These are phyloP conservation scores for Reticulitermes lucifugus DNA, from an alignment of 2,888 invertebrate genomes.

Conservation along the genomic window DNA sequence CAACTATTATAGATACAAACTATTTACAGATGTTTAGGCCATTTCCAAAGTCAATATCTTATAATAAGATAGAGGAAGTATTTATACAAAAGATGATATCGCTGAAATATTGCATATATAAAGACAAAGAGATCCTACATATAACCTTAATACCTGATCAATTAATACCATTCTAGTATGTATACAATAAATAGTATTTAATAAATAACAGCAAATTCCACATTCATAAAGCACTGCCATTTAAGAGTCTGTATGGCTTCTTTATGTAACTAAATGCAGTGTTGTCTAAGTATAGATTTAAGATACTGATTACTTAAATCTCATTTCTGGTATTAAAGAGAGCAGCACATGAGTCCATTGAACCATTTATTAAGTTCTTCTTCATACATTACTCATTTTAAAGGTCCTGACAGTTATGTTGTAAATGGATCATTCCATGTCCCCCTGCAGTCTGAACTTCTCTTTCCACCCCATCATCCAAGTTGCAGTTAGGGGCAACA, in stretches of 20 bases:
- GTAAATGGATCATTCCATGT: no score
- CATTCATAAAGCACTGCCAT: slow-evolving; percentile 24
- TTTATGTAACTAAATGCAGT: not conserved
- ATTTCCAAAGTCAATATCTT: slow-evolving; percentile 49
- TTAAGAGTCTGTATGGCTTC: not conserved
- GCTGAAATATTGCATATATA: slow-evolving; percentile 35
- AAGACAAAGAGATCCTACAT: slow-evolving; percentile 17
- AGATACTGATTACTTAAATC: not conserved
- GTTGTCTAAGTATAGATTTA: not conserved
- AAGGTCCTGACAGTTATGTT: not conserved
- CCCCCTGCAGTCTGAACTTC: no score
- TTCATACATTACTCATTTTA: not conserved
- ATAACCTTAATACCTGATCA: slow-evolving; percentile 7
- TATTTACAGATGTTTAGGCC: slow-evolving; percentile 53
- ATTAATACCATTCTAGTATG: slow-evolving; percentile 19
- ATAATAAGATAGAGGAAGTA: slow-evolving; percentile 39
- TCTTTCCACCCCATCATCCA: no score
- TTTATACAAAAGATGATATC: slow-evolving; percentile 40
- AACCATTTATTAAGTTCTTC: not conserved
- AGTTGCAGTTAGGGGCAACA: no score
- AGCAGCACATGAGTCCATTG: slow-evolving; percentile 24
- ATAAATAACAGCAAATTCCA: slow-evolving; percentile 33
- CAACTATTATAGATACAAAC: slow-evolving; percentile 49
- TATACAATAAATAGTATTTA: slow-evolving; percentile 38
- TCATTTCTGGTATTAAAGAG: not conserved